A percentile compares a stretch with the other conserved stretches of the same genome.
Conservation (phyloP, 1,140 invertebrate species). For the Drosophila kikkawai region DNA sequence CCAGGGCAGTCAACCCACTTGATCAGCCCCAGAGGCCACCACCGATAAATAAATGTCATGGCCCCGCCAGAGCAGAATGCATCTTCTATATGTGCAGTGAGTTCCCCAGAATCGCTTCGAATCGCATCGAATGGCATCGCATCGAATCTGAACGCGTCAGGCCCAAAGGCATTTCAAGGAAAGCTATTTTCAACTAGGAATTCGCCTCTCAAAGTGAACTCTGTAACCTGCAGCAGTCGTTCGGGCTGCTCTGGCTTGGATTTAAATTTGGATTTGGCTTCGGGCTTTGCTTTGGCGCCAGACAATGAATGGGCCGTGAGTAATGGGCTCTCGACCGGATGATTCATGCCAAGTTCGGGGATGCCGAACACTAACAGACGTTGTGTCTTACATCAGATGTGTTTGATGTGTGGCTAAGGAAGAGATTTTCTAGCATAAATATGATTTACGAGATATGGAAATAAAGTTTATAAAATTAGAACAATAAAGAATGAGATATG, state of each 20-base stretch:
- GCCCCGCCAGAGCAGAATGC: slow-evolving; percentile 32
- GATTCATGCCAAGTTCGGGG: slow-evolving; percentile 60
- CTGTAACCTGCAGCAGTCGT: slow-evolving; percentile 30
- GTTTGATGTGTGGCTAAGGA: not conserved
- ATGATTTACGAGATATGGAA: slow-evolving; percentile 1
- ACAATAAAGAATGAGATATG: not conserved
- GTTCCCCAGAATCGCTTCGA: slow-evolving; percentile 13
- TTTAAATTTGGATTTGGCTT: slow-evolving; percentile 23
- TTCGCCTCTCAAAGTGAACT: slow-evolving; percentile 45
- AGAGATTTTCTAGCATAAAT: slow-evolving; percentile 1
- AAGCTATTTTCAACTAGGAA: slow-evolving; percentile 59
- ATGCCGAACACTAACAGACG: slow-evolving; percentile 44
- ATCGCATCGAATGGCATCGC: slow-evolving; percentile 1
- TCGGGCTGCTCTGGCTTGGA: not conserved
- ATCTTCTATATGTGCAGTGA: slow-evolving; percentile 30
- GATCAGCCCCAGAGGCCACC: slow-evolving; percentile 27
- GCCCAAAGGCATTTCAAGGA: slow-evolving; percentile 62
- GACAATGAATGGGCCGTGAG: slow-evolving; percentile 40
- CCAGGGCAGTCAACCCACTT: slow-evolving; percentile 42
- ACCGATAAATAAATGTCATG: slow-evolving; percentile 46
- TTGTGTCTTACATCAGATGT: slow-evolving; percentile 23
- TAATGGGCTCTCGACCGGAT: slow-evolving; percentile 37
- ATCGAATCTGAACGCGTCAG: slow-evolving; percentile 4
- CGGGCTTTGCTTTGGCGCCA: slow-evolving; percentile 40
- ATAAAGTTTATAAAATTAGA: too few relatives aligned